phyloP scores from a whole-genome alignment of 2,797 vertebrate genomes.

The Carduelis carduelis region DNA sequence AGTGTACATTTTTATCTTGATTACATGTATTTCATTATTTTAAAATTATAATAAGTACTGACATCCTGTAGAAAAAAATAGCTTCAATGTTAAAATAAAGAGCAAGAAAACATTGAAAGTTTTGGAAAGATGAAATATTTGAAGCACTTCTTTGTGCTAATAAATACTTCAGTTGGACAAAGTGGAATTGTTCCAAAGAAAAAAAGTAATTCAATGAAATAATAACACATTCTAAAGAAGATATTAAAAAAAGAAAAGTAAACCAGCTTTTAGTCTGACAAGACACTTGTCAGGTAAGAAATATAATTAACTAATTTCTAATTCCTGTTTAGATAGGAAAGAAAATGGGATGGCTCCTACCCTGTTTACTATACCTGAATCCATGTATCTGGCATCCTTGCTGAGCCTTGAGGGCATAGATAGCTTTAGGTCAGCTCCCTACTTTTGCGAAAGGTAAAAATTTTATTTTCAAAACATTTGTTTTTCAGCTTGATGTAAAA shows the following conservation, averaged over 20 bases:
- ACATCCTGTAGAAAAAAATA: neutral
- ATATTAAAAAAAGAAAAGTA: neutral
- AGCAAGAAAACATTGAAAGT: neutral
- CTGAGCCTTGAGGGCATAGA: neutral
- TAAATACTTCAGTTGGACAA: neutral
- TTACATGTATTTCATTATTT: neutral
- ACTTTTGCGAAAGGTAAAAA: neutral
- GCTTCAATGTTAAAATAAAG: neutral
- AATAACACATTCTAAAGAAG: neutral
- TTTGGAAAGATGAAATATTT: neutral
- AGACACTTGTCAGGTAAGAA: neutral
- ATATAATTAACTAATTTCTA: neutral
- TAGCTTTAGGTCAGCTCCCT: neutral
- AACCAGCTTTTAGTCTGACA: neutral
- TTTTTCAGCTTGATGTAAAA: neutral
- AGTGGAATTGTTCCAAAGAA: neutral
- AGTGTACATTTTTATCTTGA: neutral
- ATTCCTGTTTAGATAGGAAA: neutral
- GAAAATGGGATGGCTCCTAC: neutral
- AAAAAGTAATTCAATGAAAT: neutral
- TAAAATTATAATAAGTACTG: neutral
- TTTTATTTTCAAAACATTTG: neutral
- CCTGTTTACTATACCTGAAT: neutral
- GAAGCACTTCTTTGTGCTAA: neutral
- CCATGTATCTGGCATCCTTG: neutral